Evolutionary conservation across 37 sponge, comb jelly and placozoan species (phyloP).

Genomic region (Geodia barretti): DNA sequence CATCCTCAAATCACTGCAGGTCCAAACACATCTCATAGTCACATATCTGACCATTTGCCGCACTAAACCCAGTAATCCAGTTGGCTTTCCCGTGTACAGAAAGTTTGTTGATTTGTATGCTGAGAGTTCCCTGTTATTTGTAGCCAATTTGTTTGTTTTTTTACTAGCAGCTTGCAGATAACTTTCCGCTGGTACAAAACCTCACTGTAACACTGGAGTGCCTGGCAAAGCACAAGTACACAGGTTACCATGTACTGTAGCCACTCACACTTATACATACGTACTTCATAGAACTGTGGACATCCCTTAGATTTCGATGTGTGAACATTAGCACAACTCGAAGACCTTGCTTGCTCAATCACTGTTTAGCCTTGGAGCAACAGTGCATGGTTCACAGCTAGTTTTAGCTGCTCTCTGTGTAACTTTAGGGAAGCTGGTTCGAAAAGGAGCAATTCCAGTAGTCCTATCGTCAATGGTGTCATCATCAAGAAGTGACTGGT

Average conservation of each 20-base stretch:
- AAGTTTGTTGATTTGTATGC: not conserved
- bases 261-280: not conserved
- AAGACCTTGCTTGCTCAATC: no score
- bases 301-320: no score
- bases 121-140: not conserved
- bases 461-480: constrained; percentile 11
- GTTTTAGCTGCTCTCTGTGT: no score
- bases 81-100: no score
- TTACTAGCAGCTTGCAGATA: not conserved
- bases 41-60: no score
- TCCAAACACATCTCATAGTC: not conserved
- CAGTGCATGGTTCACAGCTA: no score
- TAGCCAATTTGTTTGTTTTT: not conserved
- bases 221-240: constrained; percentile 41
- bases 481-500: not conserved
- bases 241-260: constrained; percentile 10
- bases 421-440: constrained; percentile 51
- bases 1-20: constrained; percentile 17
- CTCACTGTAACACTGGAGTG: constrained; percentile 15
- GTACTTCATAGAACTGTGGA: no score
- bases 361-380: no score
- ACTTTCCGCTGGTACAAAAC: not conserved
- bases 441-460: constrained; percentile 10
- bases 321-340: no score
- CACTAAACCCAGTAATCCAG: no score